Base-by-base conservation (phyloP, 2,797 vertebrate genomes). In the Silurus aristotelis region DNA sequence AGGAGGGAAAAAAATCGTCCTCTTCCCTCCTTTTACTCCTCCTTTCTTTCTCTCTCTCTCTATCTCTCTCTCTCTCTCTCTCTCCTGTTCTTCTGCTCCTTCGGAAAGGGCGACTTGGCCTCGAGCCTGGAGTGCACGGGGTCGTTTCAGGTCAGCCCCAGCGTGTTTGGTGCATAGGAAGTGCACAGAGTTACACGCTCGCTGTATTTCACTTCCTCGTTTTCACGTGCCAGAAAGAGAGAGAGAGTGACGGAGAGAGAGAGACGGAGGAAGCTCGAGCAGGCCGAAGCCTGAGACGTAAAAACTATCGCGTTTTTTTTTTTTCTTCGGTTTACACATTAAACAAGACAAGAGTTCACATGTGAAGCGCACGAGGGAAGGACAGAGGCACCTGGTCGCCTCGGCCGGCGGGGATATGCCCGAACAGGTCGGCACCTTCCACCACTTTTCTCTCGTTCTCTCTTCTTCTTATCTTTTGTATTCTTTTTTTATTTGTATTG, bases 161-260 rank as follows among this genome's bases (percentile, higher is more conserved):
- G 82, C 80, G 83, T 68, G 88, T 80, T 81, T 88, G 87, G 84
- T 88, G 87, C 87, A 89, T 88, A 88, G 89, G 87, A 89, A 89
- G 86, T 88, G 89, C 71, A 77, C 82, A 43, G 84, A 85, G 78
- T 84, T 87, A 70, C 85, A 75, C 68, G 19, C 85, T 87, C 66
- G 60, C 84, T 84, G 84, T 83, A 81, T 85, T 88, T 88, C 86
- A 90, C 89, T 90, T 90, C 89, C 87, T 88, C 79, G 86, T 88
- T 88, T 87, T 88, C 87, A 84, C 80, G 84, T 88, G 87, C 79
- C 83, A 68, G 85, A 87, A 81, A 85, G 73, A 73, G 76, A 66
- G 66, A 82, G 66, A 70, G 43, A 83, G 82, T 73, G 67, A 83
- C 13, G 17, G 71, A 80, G 48, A 52, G 48, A 52, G 48, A 52